Conservation (phyloP, 2,113 vertebrate genomes). For the Raja brachyura region DNA sequence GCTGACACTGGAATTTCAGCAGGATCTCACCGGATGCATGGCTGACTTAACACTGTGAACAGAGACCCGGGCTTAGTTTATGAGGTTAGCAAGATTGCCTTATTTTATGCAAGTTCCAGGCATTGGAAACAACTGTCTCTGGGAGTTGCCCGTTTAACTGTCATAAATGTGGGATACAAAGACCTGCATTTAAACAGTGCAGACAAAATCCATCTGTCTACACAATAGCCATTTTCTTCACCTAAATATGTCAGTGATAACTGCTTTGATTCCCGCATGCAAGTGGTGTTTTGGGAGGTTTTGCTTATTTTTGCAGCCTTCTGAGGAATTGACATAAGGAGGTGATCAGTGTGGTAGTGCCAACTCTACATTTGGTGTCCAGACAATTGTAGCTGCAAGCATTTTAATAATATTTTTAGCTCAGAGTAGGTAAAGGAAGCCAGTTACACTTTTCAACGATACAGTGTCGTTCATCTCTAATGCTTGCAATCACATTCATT, state of each 20-base stretch:
- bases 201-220: neutral
- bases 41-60: neutral
- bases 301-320: neutral
- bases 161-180: neutral
- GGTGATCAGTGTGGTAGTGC: neutral
- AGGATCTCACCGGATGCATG: neutral
- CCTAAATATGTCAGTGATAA: neutral
- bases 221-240: neutral
- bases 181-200: neutral
- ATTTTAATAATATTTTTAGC: neutral
- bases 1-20: neutral
- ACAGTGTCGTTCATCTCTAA: neutral
- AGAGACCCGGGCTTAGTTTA: neutral
- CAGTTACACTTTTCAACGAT: neutral
- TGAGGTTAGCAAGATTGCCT: neutral
- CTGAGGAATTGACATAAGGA: constrained; percentile 2
- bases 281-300: neutral
- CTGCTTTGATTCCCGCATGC: neutral
- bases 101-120: neutral
- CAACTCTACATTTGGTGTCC: neutral
- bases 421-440: neutral
- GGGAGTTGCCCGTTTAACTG: neutral
- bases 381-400: neutral
- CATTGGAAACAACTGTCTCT: neutral
- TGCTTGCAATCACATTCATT: neutral